These are phyloP conservation scores for Caenorhabditis afra DNA, from an alignment of 2,888 invertebrate species.

Conservation along the genomic window DNA sequence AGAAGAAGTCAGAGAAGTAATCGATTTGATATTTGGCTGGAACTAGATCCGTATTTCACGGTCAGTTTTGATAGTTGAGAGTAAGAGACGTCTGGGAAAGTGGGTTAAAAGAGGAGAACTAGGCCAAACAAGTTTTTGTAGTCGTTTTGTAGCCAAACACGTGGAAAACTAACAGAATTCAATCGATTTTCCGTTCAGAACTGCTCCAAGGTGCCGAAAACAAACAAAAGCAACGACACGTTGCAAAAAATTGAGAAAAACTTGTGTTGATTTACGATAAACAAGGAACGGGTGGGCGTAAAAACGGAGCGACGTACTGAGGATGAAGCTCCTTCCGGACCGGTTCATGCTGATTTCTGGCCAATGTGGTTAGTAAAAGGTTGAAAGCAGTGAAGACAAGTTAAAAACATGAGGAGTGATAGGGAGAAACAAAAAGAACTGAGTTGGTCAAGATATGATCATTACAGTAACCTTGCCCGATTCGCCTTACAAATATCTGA, in stretches of 20 bases:
- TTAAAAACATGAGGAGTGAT: too few relatives aligned
- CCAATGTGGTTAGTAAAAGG: too few relatives aligned
- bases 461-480: conserved; percentile 18
- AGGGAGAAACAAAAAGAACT: not conserved
- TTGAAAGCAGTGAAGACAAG: too few relatives aligned
- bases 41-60: conserved; percentile 9
- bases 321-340: not conserved
- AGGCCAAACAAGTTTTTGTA: conserved; percentile 18
- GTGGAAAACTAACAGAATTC: conserved; percentile 11
- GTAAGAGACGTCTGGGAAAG: conserved; percentile 19
- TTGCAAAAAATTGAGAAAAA: conserved; percentile 41
- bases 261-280: conserved; percentile 46
- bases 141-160: conserved; percentile 7
- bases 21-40: conserved; percentile 3
- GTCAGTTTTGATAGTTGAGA: not conserved
- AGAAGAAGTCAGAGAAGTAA: conserved; percentile 7
- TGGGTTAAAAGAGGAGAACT: conserved; percentile 8
- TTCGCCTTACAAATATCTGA: not conserved
- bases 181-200: conserved; percentile 16
- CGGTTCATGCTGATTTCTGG: too few relatives aligned
- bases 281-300: conserved; percentile 13
- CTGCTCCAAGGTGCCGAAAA: not conserved
- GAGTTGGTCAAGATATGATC: conserved; percentile 5
- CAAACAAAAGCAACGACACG: conserved; percentile 41
- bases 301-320: conserved; percentile 36